Base-by-base conservation (phyloP, 2,888 invertebrate genomes). In the Brassicogethes aeneus region DNA sequence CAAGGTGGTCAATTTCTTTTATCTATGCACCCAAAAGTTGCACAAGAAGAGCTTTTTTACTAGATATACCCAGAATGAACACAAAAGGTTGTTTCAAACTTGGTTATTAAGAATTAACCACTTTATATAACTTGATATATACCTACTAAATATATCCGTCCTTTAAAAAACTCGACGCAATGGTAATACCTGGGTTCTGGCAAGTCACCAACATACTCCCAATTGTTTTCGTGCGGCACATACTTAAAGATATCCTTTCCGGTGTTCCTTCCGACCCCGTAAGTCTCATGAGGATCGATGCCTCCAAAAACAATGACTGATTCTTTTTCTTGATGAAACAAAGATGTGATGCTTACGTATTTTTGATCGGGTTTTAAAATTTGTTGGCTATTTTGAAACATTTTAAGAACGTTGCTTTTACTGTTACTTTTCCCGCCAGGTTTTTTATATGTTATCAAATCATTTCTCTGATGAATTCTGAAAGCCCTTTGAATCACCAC, bases 141-240 rank as follows among this genome's bases (percentile, higher is more conserved):
- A 76, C 84, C 84, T 46, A 78, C 78, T 49, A 84, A 67, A 61
- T 79, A 84, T 17, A 84, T 73, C 48, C 76, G 71, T 41, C 79
- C 81, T 53, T 74, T 72, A 34, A 80, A 65, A 53, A 79, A 78
- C 12, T 74, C 76, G 1, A 79, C 75, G 1, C 78, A 75, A 59
- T 83, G 83, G 57, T 82, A 80, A 56, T 81, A 80, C 43, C 84
- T 70, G 0, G 83, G 80, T 54, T 79, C 79, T 0, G 83, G 84
- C 45, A 85, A 70, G 45, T 77, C 76, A 2, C 79, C 79, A 0
- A 81, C 77, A 51, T 71, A 70, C 52, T 79, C 77, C 85, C 85
- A 85, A 12, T 68, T 63, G 58, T 81, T 80, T 3, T 67, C 68
- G 5, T 72, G 70, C 1, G 78, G 74, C 49, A 77, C 72, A 51